These are phyloP conservation scores for human DNA, from an alignment of 2,113 vertebrate species.

Conservation along the genomic window DNA sequence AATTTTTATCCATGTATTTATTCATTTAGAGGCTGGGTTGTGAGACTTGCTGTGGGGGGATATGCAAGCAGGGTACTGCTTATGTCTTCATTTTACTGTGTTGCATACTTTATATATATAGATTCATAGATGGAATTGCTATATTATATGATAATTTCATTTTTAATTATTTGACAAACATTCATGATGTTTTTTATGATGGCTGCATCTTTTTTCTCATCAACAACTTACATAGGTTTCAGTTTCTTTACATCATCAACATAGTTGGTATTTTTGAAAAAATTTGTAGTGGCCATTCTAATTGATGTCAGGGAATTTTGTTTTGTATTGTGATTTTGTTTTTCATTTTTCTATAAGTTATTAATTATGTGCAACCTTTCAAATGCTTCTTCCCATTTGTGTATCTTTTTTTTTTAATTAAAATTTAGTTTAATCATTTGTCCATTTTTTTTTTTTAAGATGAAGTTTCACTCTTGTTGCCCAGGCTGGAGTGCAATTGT, in stretches of 20 bases:
- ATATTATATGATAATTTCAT: background rate
- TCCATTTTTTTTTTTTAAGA: no score
- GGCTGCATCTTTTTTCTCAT: background rate
- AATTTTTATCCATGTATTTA: no score
- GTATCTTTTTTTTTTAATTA: accelerated
- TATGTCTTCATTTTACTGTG: background rate
- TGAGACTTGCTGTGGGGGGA: no score
- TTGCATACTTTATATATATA: background rate
- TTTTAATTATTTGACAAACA: background rate
- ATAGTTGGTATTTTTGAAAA: no score
- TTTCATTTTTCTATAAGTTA: background rate
- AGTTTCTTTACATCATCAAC: background rate
- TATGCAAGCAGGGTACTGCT: background rate
- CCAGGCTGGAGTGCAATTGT: no score
- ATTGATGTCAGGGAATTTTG: background rate
- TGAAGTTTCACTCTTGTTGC: no score
- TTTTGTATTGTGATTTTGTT: background rate
- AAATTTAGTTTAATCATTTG: no score
- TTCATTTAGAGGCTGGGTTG: background rate
- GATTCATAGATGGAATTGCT: background rate
- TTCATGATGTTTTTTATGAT: background rate
- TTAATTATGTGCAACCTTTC: background rate
- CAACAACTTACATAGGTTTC: background rate
- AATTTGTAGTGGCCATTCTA: background rate
- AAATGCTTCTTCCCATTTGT: background rate